phyloP scores from a whole-genome alignment of 2,888 invertebrate species.

The Acleris laterana region DNA sequence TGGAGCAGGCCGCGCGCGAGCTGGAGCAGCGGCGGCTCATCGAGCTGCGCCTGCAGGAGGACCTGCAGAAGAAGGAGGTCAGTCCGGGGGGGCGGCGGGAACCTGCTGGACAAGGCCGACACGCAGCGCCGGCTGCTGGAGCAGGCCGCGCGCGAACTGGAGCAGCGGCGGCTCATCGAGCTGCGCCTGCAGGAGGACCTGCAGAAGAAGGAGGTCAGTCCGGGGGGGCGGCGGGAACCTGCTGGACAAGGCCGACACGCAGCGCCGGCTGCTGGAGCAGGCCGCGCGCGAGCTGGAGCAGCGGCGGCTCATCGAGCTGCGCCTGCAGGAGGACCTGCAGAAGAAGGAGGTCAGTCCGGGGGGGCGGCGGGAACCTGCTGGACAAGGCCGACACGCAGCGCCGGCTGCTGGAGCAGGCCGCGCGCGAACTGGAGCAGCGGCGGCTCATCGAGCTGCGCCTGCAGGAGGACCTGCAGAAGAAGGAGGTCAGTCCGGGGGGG shows the following conservation, averaged over 20 bases:
- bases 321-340: conserved; percentile 91
- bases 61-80: conserved; percentile 94
- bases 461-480: conserved; percentile 92
- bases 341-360: conserved; percentile 91
- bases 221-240: conserved; percentile 56
- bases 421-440: conserved; percentile 91
- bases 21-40: conserved; percentile 90
- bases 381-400: conserved; percentile 95
- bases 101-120: conserved; percentile 87
- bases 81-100: conserved; percentile 67
- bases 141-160: conserved; percentile 92
- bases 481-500: conserved; percentile 88
- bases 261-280: conserved; percentile 94
- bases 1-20: conserved; percentile 94
- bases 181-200: conserved; percentile 91
- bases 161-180: conserved; percentile 91
- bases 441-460: conserved; percentile 92
- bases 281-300: conserved; percentile 93
- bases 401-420: conserved; percentile 93
- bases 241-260: conserved; percentile 90
- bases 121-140: conserved; percentile 95
- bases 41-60: conserved; percentile 92
- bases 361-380: conserved; percentile 49
- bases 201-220: conserved; percentile 92
- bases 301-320: conserved; percentile 90